A percentile compares a stretch with the other conserved stretches of the same genome.
These are phyloP conservation scores for Anastatus disparis DNA, from an alignment of 1,140 invertebrate species.

Conservation along the genomic window DNA sequence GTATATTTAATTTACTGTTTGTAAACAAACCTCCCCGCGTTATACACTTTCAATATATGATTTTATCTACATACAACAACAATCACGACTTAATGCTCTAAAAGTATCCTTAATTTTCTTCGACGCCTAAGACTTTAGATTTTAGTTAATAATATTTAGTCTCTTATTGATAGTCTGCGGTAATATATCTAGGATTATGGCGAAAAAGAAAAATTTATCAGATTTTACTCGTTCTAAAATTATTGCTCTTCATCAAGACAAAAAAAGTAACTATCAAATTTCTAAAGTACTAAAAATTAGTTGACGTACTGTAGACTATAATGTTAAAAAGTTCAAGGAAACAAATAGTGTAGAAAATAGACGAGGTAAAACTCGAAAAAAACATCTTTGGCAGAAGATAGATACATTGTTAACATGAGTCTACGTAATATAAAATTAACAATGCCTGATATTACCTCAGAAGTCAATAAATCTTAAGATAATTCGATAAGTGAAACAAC, in stretches of 20 bases:
- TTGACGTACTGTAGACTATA: not conserved
- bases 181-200: too few relatives aligned
- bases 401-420: not conserved
- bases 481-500: not conserved
- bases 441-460: conserved; percentile 8
- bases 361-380: not conserved
- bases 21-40: too few relatives aligned
- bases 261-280: not conserved
- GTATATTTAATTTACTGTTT: too few relatives aligned
- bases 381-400: conserved; percentile 3
- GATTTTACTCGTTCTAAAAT: not conserved
- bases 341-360: not conserved
- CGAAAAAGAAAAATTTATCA: not conserved
- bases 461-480: conserved; percentile 6
- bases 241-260: not conserved
- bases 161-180: too few relatives aligned
- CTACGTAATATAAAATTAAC: not conserved
- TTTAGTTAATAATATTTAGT: too few relatives aligned
- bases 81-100: too few relatives aligned
- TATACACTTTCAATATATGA: too few relatives aligned
- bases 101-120: too few relatives aligned
- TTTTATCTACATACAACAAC: too few relatives aligned
- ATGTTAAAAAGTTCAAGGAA: too few relatives aligned
- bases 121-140: too few relatives aligned
- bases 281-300: not conserved